Evolutionary conservation across 2,113 vertebrate species (phyloP).

Genomic region (Aepyceros melampus): DNA sequence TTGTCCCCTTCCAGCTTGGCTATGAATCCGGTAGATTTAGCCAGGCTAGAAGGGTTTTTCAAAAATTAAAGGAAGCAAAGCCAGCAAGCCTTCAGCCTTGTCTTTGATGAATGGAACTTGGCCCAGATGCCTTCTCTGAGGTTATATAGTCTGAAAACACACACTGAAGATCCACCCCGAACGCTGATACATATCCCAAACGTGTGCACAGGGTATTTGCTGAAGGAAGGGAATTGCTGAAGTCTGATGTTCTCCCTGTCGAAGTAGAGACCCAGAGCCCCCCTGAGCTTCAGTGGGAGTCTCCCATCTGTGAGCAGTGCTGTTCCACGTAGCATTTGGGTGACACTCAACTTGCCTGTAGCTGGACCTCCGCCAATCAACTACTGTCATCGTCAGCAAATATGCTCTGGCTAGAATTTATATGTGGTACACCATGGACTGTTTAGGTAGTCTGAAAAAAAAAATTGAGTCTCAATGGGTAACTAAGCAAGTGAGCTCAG

Average conservation of each 20-base stretch:
- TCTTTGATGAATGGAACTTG: not conserved
- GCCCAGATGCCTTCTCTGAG: not conserved
- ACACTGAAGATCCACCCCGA: not conserved
- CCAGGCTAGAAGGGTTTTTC: not conserved
- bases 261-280: fast-evolving
- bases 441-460: slow-evolving; percentile 44
- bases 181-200: not conserved
- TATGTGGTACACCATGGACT: not conserved
- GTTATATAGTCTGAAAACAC: not conserved
- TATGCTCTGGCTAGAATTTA: not conserved
- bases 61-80: not conserved
- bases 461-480: slow-evolving; percentile 50
- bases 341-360: slow-evolving; percentile 19
- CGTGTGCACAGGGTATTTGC: not conserved
- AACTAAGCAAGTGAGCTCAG: not conserved
- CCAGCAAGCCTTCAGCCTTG: not conserved
- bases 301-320: not conserved
- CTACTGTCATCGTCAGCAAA: not conserved
- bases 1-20: not conserved
- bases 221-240: not conserved
- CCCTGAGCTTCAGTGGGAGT: not conserved
- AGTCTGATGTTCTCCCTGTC: not conserved
- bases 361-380: not conserved
- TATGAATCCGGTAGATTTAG: not conserved
- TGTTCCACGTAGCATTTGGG: not conserved